Evolutionary conservation across 2,113 vertebrate genomes (phyloP).

Genomic region (Strix uralensis): DNA sequence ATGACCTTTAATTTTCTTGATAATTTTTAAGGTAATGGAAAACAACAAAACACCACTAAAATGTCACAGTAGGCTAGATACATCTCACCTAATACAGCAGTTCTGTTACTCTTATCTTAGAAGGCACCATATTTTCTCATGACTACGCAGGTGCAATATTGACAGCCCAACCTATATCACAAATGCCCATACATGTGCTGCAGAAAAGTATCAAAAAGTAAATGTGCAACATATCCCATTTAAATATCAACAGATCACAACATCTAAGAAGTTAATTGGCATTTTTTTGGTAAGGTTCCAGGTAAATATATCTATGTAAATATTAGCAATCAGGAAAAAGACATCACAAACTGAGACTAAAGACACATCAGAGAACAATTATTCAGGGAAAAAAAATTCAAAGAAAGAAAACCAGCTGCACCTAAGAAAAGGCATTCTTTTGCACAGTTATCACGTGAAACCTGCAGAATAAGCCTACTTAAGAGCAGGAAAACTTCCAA

Average conservation of each 20-base stretch:
- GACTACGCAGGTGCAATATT: accelerated
- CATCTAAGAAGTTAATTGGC: background rate
- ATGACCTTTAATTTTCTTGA: background rate
- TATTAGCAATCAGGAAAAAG: background rate
- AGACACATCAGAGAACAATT: background rate
- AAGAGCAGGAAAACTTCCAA: background rate
- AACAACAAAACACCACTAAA: background rate
- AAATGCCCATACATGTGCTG: background rate
- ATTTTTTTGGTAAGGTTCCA: background rate
- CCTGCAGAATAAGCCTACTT: background rate
- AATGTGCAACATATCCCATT: background rate
- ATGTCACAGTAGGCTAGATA: background rate
- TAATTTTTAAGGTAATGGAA: background rate
- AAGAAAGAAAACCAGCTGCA: background rate
- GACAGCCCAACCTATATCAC: background rate
- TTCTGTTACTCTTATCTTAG: background rate
- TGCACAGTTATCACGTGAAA: background rate
- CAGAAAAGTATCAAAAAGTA: background rate
- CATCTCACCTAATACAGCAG: background rate
- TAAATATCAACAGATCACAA: background rate
- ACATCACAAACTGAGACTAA: background rate
- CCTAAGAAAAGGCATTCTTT: background rate
- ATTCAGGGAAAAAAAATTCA: background rate
- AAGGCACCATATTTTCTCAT: background rate
- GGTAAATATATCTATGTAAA: background rate